Base-by-base conservation (phyloP, 2,888 invertebrate genomes). In the Caenorhabditis sinica region DNA sequence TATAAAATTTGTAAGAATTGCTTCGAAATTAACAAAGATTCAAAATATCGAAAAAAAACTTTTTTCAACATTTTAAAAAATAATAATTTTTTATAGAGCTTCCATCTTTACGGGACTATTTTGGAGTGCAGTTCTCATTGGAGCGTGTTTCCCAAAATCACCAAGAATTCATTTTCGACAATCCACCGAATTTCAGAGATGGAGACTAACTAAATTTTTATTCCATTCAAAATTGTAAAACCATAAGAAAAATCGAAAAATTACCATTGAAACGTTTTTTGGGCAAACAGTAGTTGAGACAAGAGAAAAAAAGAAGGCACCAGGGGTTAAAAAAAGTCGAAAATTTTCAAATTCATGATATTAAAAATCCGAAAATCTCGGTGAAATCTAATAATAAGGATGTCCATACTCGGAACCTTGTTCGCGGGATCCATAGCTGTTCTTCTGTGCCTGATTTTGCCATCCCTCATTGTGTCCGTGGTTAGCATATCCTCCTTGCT, bases 381-480 rank as follows among this genome's bases (percentile, higher is more conserved):
- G 33, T 6, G 5, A 40, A 13, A 72, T 69, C 75, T 53, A 82
- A 82, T 82, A 82, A 63, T 82, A 82, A 20, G 81, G 81, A 33
- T 69, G 66, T 63, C 74, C 81, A 33, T 82, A 82, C 33, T 74
- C 74, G 15, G 68, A 51, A 15, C 79, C 79, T 11, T 61, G 11
- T 69, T 82, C 81, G 45, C 74, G 74, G 2, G 81, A 82, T 61
- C 81, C 81, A 40, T 82, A 82, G 15, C 40, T 61, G 51, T 66
- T 81, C 87, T 88, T 89, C 80, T 84, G 56, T 2, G 81, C 79
- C 69, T 84, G 56, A 60, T 84, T 80, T 20, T 61, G n/a, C 84
- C 86, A 84, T 79, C 86, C 86, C 53, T 86, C 80, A 11, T 82
- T 66, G 81, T 84, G 75, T 69, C 79, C 82, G 17, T 82, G 43